phyloP scores from a whole-genome alignment of 2,797 vertebrate genomes.

The Bradypodion pumilum region DNA sequence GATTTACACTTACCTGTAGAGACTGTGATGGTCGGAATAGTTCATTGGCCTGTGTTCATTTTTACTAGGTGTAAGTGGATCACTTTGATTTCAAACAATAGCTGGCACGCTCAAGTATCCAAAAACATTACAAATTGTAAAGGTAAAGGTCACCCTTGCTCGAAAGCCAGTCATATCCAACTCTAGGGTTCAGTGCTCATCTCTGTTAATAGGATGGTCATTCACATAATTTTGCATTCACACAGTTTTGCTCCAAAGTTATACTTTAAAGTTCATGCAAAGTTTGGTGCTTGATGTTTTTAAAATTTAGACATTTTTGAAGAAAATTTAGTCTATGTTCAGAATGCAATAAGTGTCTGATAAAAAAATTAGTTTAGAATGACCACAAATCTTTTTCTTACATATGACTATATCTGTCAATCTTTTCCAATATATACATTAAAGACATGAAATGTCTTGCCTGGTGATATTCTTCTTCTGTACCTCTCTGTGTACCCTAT shows the following conservation, averaged over 20 bases:
- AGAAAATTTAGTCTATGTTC: constrained; percentile 15
- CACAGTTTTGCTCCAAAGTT: constrained; percentile 11
- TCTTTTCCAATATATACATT: background rate
- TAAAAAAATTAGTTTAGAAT: background rate
- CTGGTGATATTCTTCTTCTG: no score
- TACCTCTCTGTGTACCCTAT: no score
- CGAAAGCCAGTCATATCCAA: no score
- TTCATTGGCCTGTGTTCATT: constrained; percentile 31
- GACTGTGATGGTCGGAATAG: background rate
- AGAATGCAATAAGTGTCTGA: background rate
- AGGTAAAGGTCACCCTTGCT: no score
- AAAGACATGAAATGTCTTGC: constrained; percentile 10
- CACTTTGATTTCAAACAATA: constrained; percentile 54
- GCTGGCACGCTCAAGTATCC: constrained; percentile 27
- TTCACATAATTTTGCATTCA: no score
- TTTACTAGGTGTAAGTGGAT: constrained; percentile 52
- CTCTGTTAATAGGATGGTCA: no score
- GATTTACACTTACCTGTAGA: background rate
- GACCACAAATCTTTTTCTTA: no score
- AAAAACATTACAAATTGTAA: constrained; percentile 25
- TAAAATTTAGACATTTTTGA: background rate
- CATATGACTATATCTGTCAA: no score
- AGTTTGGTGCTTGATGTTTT: background rate
- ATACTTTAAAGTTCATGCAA: constrained; percentile 9
- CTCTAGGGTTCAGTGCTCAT: no score